Base-by-base conservation (phyloP, 64 coral and sea anemone species). In the Stylophora pistillata region DNA sequence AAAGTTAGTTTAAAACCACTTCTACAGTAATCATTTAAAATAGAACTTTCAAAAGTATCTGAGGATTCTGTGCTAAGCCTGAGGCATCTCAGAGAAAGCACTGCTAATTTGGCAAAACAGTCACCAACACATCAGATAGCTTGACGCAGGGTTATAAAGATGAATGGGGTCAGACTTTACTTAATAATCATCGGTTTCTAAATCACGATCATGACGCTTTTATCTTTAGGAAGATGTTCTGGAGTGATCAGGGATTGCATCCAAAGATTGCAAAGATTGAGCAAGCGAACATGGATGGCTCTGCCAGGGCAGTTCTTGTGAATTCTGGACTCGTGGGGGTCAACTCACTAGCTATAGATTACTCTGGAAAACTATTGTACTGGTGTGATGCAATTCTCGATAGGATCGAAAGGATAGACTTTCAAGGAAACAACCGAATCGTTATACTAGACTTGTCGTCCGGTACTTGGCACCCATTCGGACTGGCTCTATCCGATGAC, bases 241-340 rank as follows among this genome's bases (percentile, higher is more conserved):
- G 95, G 95, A 87, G 87, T 12, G 91, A 90, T n/a, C 90, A 86
- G 70, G 91, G 91, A 72, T 28, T 47, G n/a, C 90, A 55, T 32
- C 91, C 95, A 27, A 96, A 87, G 79, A 96, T 93, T 56, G 91
- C 95, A 27, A 96, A 87, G 79, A 96, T 93, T 56, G 91, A 93
- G 27, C 59, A 69, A 29, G 87, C 87, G 13, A 87, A 92, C 64
- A 96, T 96, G 95, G 95, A 96, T 53, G 95, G 95, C 11, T 82
- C 86, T 30, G 86, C 78, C 10, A 89, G 95, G 16, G 71, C 55
- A 27, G 71, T 53, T n/a, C 76, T 96, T 9, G 78, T 93, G 56
- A 88, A 81, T 59, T 83, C 73, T 11, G 88, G 78, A 12, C 15
- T 93, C n/a, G 82, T 65, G 28, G 69, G 83, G 72, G 80, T 88